These are phyloP conservation scores for Schlechtendalia chinensis DNA, from an alignment of 1,140 invertebrate species.

Conservation along the genomic window DNA sequence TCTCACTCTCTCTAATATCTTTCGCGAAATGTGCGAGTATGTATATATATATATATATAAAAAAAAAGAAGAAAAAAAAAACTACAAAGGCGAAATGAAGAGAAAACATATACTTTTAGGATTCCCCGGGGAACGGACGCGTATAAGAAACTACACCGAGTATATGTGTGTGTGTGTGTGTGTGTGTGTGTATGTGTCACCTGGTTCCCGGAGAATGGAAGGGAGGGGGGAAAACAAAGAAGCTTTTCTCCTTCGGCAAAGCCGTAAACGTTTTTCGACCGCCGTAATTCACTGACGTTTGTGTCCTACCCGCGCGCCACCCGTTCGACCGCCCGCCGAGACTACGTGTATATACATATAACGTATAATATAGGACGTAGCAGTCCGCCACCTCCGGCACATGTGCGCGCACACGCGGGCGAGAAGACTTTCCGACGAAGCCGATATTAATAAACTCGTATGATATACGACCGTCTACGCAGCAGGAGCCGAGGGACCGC, in stretches of 20 bases:
- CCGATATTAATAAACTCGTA: conserved; percentile 49
- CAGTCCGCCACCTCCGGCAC: not conserved
- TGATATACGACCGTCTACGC: conserved; percentile 46
- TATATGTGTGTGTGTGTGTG: not conserved
- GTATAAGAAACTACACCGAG: not conserved
- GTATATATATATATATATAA: not conserved
- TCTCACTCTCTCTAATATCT: conserved; percentile 15
- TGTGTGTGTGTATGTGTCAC: conserved; percentile 20
- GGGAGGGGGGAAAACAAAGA: conserved; percentile 18
- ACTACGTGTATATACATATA: too few relatives aligned
- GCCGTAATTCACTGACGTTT: conserved; percentile 49
- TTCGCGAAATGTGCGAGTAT: conserved; percentile 7
- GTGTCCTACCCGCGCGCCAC: conserved; percentile 40
- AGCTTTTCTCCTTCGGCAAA: conserved; percentile 27
- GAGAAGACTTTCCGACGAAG: conserved; percentile 11
- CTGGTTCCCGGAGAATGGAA: conserved; percentile 6
- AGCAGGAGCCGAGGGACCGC: not conserved
- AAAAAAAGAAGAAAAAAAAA: not conserved
- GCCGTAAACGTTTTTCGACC: conserved; percentile 49
- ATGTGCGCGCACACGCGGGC: not conserved
- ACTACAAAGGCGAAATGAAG: not conserved
- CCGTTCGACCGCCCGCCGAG: too few relatives aligned
- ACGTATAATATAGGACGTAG: too few relatives aligned
- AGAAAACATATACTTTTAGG: conserved; percentile 46
- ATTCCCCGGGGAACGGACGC: conserved; percentile 25